Evolutionary conservation across 2,797 vertebrate species (phyloP), one percentile per base, ranked within the genome.

Genomic region (Sebastes jordani): DNA sequence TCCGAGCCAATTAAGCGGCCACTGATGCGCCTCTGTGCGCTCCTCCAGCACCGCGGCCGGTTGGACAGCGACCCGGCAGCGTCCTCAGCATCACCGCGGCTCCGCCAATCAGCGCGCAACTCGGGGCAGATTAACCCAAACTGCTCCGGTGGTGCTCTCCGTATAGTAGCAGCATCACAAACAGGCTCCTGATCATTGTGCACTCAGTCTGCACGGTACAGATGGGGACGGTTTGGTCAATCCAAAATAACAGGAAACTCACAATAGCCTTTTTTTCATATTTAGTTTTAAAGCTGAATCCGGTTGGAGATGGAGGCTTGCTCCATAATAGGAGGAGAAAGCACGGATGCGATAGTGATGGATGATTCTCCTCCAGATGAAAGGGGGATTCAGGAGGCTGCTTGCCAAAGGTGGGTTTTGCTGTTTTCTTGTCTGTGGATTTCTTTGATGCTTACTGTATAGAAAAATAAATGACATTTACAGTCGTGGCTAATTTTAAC

Each of bases 331-430:
- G 93, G 92, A 75, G 93, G 92, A 80, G 92, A 94, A 42, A 94
- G 93, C 91, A 91, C 92, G 79, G 95, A 96, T 49, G 93, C 88
- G 84, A 94, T 92, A 82, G 87, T 90, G 93, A 93, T 91, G 93
- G 94, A 95, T 81, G 94, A 94, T 56, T 89, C 91, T 78, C 86
- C 89, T 13, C 62, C 83, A 75, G 91, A 92, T 76, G 93, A 93
- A 59, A 86, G 81, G 88, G 89, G 86, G 30, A 88, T 86, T 54
- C 92, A 74, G 68, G 88, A 92, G 71, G 86, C 86, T 81, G 86
- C 86, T 81, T 83, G 86, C 75, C 92, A 89, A 74, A 96, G 96
- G 96, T 96, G 82, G 84, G 92, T 74, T 74, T 14, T 87, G 27
- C 38, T 16, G 25, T 72, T 64, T 30, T 76, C 4, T 23, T 60